These are phyloP conservation scores for Seira ritae DNA, from an alignment of 2,888 invertebrate species.

Conservation along the genomic window DNA sequence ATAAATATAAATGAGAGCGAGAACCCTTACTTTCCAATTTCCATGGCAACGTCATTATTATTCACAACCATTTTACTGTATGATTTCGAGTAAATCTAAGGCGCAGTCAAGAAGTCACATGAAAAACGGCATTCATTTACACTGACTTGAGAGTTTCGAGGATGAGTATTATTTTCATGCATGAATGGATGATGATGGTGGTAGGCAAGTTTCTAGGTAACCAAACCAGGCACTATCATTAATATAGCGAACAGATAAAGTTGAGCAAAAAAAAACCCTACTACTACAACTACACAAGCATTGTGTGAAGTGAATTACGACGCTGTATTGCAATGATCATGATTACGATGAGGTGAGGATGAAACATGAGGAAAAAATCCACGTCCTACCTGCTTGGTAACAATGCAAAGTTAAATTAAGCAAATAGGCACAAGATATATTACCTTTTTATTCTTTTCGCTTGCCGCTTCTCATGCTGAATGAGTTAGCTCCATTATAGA, in stretches of 20 bases:
- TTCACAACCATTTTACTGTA: too few relatives aligned
- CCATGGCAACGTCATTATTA: too few relatives aligned
- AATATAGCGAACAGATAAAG: not conserved
- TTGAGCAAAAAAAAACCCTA: not conserved
- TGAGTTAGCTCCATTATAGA: too few relatives aligned
- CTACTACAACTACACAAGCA: not conserved
- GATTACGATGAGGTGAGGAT: not conserved
- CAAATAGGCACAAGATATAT: conserved; percentile 8
- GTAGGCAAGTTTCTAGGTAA: conserved; percentile 3
- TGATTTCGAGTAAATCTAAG: too few relatives aligned
- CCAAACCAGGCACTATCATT: not conserved
- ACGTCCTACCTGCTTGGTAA: not conserved
- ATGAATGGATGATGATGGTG: conserved; percentile 4
- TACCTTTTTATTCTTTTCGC: conserved; percentile 6
- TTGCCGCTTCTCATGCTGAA: conserved; percentile 5
- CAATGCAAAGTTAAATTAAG: conserved; percentile 11
- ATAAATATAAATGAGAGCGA: too few relatives aligned
- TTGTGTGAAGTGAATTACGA: not conserved
- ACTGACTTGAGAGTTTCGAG: not conserved
- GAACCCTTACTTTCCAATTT: too few relatives aligned
- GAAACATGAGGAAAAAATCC: not conserved
- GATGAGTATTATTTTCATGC: conserved; percentile 1
- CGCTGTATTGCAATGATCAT: not conserved
- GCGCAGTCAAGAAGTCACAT: not conserved
- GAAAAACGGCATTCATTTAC: conserved; percentile 1